Evolutionary conservation across 2,113 vertebrate genomes (phyloP).

Genomic region (Sprattus sprattus): DNA sequence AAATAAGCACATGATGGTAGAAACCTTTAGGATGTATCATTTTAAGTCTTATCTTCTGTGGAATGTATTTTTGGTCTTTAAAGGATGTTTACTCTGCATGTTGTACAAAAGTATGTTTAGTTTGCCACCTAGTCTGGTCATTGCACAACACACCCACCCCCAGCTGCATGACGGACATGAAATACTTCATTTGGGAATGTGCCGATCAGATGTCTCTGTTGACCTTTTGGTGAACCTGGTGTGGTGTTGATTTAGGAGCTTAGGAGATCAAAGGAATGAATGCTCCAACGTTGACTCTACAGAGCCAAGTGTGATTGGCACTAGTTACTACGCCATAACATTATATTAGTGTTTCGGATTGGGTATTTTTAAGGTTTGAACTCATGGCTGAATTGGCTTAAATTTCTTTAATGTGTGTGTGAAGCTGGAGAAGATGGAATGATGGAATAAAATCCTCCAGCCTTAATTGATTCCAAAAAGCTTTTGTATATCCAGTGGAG

Average conservation of each 20-base stretch:
- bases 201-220: conserved; percentile 70
- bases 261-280: conserved; percentile 66
- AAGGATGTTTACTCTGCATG: background rate
- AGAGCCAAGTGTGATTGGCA: background rate
- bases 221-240: conserved; percentile 73
- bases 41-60: no score
- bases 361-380: background rate
- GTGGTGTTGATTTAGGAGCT: conserved; percentile 76
- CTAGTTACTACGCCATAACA: conserved; percentile 9
- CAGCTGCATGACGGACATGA: conserved; percentile 60
- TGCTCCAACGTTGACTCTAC: conserved; percentile 8
- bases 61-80: background rate
- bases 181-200: conserved; percentile 66
- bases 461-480: background rate
- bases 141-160: conserved; percentile 66
- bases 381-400: background rate
- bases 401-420: background rate
- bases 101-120: conserved; percentile 39
- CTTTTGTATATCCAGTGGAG: background rate
- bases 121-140: conserved; percentile 56
- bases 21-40: no score
- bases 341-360: background rate
- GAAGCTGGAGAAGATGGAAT: background rate
- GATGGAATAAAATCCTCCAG: background rate
- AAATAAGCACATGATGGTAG: background rate